Evolutionary conservation across 2,113 vertebrate genomes (phyloP), one percentile per base, ranked within the genome.

Genomic region (Camarhynchus parvulus): DNA sequence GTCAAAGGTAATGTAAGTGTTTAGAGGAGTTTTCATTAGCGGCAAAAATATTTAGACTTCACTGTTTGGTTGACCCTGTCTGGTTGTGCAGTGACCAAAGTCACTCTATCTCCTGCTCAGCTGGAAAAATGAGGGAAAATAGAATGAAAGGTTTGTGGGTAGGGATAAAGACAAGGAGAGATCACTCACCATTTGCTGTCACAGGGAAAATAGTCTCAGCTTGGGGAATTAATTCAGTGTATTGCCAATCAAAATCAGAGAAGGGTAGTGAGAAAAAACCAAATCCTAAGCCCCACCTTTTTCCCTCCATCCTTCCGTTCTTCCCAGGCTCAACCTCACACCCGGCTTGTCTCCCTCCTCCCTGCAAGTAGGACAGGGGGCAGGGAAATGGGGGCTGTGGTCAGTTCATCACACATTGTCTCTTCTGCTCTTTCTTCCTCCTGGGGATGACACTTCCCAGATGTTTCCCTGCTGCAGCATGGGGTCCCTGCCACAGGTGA

Each of bases 141-240:
- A 33, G 25, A 73, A 42, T 13, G 15, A 66, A 42, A 44, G 9
- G 21, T 21, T 44, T 0, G 0, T 64, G 35, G 9, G 11, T 15
- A 4, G 25, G 37, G 30, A 22, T 56, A 33, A 58, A 31, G 76
- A 33, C 10, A 33, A 13, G 35, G 33, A 58, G 37, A 44, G 42
- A 42, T 64, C 50, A 49, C 9, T 49, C 41, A 47, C 6, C 10
- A 55, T 35, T 63, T 77, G 14, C 46, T 27, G 17, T 37, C 22
- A 11, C 0, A 0, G 22, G 33, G 18, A 68, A 44, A 69, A 53
- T 27, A 52, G 46, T 27, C 8, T 53, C 1, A 0, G 9, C 15
- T n/a, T 9, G 28, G 28, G 13, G 28, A 78, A 46, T n/a, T 46
- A 53, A 39, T 69, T 44, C 22, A 69, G 12, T 23, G 8, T 39